Conservation (phyloP, 1,140 invertebrate species). For the Trachelipus rathkii region DNA sequence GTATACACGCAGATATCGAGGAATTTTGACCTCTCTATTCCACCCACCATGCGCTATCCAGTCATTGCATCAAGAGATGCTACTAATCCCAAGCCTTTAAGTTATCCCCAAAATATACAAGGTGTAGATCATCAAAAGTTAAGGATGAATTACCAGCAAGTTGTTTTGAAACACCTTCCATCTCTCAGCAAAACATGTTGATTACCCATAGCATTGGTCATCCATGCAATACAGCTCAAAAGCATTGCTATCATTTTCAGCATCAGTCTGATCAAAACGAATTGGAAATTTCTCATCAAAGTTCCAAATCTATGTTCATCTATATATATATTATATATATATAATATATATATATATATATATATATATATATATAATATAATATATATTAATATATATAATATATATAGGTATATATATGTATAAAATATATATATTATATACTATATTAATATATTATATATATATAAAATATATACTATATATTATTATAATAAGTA, state of each 20-base stretch:
- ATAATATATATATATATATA: too few species aligned
- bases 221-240: constrained; percentile 7
- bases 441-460: too few species aligned
- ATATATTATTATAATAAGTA: too few species aligned
- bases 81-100: constrained; percentile 34
- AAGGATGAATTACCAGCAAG: background rate
- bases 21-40: too few species aligned
- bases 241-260: constrained; percentile 27
- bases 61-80: constrained; percentile 43
- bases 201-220: constrained; percentile 11
- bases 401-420: too few species aligned
- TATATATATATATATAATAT: too few species aligned
- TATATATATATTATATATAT: too few species aligned
- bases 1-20: too few species aligned
- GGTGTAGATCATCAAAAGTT: constrained; percentile 14
- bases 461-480: too few species aligned
- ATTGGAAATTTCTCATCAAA: constrained; percentile 23
- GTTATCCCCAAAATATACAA: constrained; percentile 38
- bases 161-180: background rate
- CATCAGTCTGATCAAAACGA: constrained; percentile 17
- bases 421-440: too few species aligned
- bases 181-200: background rate
- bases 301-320: too few species aligned
- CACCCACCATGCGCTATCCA: constrained; percentile 42
- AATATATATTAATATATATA: too few species aligned